These are phyloP conservation scores for Orbicella faveolata DNA, from an alignment of 64 coral and sea anemone genomes.

Conservation along the genomic window DNA sequence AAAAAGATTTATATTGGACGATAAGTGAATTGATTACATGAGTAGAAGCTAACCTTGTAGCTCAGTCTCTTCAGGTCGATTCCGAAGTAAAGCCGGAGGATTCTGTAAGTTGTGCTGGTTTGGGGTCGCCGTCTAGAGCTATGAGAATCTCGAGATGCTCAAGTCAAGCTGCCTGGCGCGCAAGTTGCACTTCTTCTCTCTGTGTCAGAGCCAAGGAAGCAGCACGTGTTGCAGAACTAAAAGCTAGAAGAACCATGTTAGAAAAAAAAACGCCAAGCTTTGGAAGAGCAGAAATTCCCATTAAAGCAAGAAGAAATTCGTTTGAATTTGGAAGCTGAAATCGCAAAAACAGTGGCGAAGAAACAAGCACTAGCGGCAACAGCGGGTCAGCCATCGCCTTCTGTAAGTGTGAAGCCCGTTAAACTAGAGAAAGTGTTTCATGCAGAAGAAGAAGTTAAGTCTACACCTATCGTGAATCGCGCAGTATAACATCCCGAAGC, in stretches of 20 bases:
- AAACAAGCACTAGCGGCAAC: background rate
- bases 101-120: background rate
- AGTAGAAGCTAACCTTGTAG: background rate
- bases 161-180: background rate
- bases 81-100: no score
- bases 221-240: background rate
- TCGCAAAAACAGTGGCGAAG: background rate
- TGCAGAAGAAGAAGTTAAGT: background rate
- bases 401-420: background rate
- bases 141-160: background rate
- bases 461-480: background rate
- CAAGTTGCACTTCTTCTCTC: background rate
- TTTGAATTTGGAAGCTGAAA: constrained; percentile 7
- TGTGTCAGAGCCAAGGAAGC: background rate
- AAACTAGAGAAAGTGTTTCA: background rate
- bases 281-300: constrained; percentile 21
- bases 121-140: background rate
- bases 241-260: constrained; percentile 9
- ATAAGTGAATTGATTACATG: background rate
- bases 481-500: background rate
- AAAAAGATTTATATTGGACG: background rate
- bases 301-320: background rate
- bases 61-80: background rate
- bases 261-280: background rate
- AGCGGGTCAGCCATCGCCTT: background rate